Percentiles rank a stretch among this genome's conserved stretches.
These are phyloP conservation scores for Nothoprocta perdicaria DNA, from an alignment of 2,113 vertebrate species.

Conservation along the genomic window DNA sequence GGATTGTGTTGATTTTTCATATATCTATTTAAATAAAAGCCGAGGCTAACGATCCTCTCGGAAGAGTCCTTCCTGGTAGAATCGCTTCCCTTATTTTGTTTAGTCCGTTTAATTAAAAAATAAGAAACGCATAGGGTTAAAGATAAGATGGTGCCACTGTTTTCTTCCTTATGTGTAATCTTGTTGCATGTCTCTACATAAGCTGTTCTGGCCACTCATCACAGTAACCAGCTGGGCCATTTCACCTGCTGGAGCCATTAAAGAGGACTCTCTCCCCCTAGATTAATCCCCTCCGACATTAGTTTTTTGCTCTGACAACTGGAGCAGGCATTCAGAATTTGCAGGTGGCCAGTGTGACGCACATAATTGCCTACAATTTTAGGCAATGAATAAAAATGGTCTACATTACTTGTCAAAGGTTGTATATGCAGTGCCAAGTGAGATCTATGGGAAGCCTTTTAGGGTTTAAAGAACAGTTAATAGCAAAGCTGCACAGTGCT, in stretches of 20 bases:
- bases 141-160: constrained; percentile 77
- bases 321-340: constrained; percentile 98
- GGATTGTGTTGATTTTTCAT: constrained; percentile 26
- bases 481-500: constrained; percentile 94
- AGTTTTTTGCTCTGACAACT: constrained; percentile 92
- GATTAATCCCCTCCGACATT: constrained; percentile 88
- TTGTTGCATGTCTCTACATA: constrained; percentile 88
- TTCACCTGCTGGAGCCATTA: constrained; percentile 98
- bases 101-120: constrained; percentile 70
- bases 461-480: constrained; percentile 96
- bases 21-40: constrained; percentile 38
- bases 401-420: constrained; percentile 99
- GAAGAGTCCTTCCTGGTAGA: constrained; percentile 21
- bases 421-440: constrained; percentile 97
- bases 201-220: constrained; percentile 96
- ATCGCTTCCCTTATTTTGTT: constrained; percentile 57
- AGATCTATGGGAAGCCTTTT: constrained; percentile 99
- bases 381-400: constrained; percentile 99
- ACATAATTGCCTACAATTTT: constrained; percentile 99
- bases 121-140: constrained; percentile 58
- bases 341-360: constrained; percentile 99
- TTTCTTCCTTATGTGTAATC: constrained; percentile 79
- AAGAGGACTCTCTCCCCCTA: constrained; percentile 90
- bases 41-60: background rate
- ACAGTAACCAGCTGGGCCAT: constrained; percentile 98